These are phyloP conservation scores for Speoplatyrhinus poulsoni DNA, from an alignment of 2,113 vertebrate genomes.

Conservation along the genomic window DNA sequence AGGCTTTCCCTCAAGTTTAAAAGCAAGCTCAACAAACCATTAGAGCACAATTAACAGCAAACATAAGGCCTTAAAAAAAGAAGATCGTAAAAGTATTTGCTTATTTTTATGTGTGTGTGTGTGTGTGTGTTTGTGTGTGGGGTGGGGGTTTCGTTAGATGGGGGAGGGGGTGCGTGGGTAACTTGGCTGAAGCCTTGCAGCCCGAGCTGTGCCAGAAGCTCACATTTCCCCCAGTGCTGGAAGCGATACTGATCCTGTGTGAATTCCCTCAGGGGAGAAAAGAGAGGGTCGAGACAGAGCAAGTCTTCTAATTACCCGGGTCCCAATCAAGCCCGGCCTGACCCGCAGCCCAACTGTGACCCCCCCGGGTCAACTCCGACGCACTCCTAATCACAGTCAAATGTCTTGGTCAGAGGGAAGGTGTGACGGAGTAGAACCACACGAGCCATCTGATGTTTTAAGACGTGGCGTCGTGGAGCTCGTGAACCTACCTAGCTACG, in stretches of 20 bases:
- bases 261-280: constrained; percentile 45
- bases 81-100: not conserved
- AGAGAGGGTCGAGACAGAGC: constrained; percentile 49
- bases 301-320: constrained; percentile 71
- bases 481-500: not conserved
- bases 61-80: too few species aligned
- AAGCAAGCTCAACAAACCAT: not conserved
- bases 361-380: constrained; percentile 34
- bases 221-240: constrained; percentile 51
- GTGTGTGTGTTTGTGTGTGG: not conserved
- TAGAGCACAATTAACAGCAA: not conserved
- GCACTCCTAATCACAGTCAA: constrained; percentile 59
- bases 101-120: not conserved
- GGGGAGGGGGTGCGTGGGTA: not conserved
- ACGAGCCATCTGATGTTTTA: constrained; percentile 58
- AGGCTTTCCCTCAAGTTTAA: not conserved
- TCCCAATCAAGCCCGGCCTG: constrained; percentile 63
- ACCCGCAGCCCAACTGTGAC: constrained; percentile 54
- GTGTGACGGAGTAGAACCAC: constrained; percentile 67
- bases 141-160: not conserved
- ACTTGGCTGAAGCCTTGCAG: constrained; percentile 39
- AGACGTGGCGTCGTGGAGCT: constrained; percentile 57
- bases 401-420: constrained; percentile 59
- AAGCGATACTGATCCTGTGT: constrained; percentile 55
- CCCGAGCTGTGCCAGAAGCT: constrained; percentile 42